phyloP scores from a whole-genome alignment of 2,888 invertebrate genomes.

The Drosophila rellima region DNA sequence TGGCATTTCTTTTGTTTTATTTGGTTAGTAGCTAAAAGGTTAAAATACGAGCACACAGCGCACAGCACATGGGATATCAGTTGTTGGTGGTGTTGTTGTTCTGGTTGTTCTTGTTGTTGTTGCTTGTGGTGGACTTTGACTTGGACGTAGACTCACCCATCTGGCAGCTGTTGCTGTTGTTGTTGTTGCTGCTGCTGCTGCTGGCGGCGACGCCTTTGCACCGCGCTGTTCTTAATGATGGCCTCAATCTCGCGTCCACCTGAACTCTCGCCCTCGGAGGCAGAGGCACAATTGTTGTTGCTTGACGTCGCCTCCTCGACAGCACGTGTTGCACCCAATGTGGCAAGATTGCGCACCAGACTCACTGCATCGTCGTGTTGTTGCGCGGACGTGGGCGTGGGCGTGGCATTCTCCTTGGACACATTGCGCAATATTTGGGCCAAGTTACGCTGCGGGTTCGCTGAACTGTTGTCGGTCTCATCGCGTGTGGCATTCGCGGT shows the following conservation, averaged over 20 bases:
- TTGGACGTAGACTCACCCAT: slow-evolving; percentile 86
- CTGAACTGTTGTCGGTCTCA: slow-evolving; percentile 56
- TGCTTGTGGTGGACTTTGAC: slow-evolving; percentile 27
- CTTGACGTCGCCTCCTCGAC: slow-evolving; percentile 8
- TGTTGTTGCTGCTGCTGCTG: slow-evolving; percentile 65
- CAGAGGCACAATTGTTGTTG: slow-evolving; percentile 72
- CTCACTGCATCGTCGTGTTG: slow-evolving; percentile 85
- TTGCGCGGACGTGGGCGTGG: slow-evolving; percentile 48
- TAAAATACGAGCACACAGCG: slow-evolving; percentile 55
- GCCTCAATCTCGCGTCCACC: slow-evolving; percentile 86
- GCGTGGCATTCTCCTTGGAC: slow-evolving; percentile 79
- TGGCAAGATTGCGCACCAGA: slow-evolving; percentile 84
- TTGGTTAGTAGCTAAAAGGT: slow-evolving; percentile 61
- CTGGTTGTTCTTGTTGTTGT: background rate
- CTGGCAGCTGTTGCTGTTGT: slow-evolving; percentile 62
- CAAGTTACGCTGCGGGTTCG: slow-evolving; percentile 74
- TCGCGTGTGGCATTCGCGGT: slow-evolving; percentile 71
- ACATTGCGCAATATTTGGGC: slow-evolving; percentile 82
- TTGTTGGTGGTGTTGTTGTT: slow-evolving; percentile 26
- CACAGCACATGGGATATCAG: slow-evolving; percentile 42
- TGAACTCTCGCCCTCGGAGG: slow-evolving; percentile 86
- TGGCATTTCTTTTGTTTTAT: background rate
- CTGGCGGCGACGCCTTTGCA: slow-evolving; percentile 85
- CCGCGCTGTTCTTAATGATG: slow-evolving; percentile 86
- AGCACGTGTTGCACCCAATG: slow-evolving; percentile 73